A percentile compares a stretch with the other conserved stretches of the same genome.
These are phyloP conservation scores for Leptarthrus brevirostris DNA, from an alignment of 2,888 invertebrate species.

Conservation along the genomic window DNA sequence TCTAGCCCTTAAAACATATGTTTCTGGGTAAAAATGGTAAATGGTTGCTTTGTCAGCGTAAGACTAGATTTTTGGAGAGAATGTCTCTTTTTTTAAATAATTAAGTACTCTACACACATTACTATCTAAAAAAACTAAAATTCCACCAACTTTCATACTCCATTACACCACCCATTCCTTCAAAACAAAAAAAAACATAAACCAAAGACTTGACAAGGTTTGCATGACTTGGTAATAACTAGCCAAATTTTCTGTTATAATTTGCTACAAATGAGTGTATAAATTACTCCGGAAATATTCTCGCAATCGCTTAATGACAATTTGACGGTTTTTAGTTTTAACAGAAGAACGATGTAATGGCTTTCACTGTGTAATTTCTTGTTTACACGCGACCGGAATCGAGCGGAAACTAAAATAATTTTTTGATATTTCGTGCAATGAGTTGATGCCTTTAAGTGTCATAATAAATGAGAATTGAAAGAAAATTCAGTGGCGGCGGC, in stretches of 20 bases:
- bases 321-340: slow-evolving; percentile 27
- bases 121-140: too few relatives aligned
- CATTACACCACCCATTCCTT: too few relatives aligned
- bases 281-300: slow-evolving; percentile 29
- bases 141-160: too few relatives aligned
- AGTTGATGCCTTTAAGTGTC: neutral
- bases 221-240: neutral
- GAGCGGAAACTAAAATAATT: slow-evolving; percentile 21
- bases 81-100: too few relatives aligned
- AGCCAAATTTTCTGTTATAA: slow-evolving; percentile 8
- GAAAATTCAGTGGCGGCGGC: neutral
- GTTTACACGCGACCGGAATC: neutral
- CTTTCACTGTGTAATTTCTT: slow-evolving; percentile 23
- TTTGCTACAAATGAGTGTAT: slow-evolving; percentile 20
- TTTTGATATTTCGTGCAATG: slow-evolving; percentile 16
- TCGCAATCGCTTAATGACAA: slow-evolving; percentile 29
- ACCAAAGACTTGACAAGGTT: neutral
- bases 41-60: too few relatives aligned
- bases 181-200: neutral
- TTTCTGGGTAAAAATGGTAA: too few relatives aligned
- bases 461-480: neutral
- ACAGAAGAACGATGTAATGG: neutral
- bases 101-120: too few relatives aligned
- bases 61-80: too few relatives aligned
- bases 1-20: too few relatives aligned